A percentile compares a stretch with the other conserved stretches of the same genome.
These are phyloP conservation scores for Nemoura dubitans DNA, from an alignment of 2,888 invertebrate genomes.

Conservation along the genomic window DNA sequence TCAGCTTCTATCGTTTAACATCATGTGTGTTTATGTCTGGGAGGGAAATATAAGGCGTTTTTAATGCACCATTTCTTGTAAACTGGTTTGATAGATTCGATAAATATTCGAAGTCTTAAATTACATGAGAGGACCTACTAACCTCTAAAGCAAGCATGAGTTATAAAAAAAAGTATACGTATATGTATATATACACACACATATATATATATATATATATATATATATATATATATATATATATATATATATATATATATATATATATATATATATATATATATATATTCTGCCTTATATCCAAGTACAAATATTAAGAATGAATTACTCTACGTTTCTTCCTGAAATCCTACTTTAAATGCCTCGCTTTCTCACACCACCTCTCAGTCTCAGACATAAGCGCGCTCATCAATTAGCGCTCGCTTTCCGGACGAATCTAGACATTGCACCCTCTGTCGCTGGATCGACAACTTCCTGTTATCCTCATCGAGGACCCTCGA, in stretches of 20 bases:
- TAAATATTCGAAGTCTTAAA: neutral
- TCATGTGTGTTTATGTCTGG: neutral
- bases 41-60: neutral
- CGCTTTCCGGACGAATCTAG: neutral
- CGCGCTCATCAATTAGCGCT: neutral
- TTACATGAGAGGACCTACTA: too few relatives aligned
- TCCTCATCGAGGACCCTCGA: neutral
- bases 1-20: neutral
- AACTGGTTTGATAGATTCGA: neutral
- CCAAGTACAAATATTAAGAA: neutral
- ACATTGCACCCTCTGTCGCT: neutral
- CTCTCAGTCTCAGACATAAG: too few relatives aligned
- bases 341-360: neutral
- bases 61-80: neutral
- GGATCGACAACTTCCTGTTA: neutral
- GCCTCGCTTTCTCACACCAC: too few relatives aligned
- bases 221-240: too few relatives aligned
- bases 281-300: too few relatives aligned
- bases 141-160: too few relatives aligned
- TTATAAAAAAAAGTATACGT: too few relatives aligned
- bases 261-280: too few relatives aligned
- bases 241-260: too few relatives aligned
- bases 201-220: too few relatives aligned
- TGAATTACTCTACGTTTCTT: neutral
- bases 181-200: too few relatives aligned